Evolutionary conservation across 1,140 invertebrate species (phyloP), one percentile per base, ranked within the genome.

Genomic region (Drosophila pruinosa): DNA sequence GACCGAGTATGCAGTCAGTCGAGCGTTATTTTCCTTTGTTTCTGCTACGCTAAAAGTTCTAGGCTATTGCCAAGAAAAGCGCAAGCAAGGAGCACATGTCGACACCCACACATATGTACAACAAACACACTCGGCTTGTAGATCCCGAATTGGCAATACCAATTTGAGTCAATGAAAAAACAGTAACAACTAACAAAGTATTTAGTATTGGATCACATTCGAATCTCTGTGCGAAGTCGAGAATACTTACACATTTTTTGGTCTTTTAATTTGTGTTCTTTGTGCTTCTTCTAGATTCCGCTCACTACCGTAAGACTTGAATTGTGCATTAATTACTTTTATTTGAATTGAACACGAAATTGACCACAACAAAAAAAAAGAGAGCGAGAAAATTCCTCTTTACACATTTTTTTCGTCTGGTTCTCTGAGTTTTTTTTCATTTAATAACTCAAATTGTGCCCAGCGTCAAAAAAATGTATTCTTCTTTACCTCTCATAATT

Each of bases 231-330:
- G 38, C 15, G 38, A 15, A 14, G 7, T 8, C 26, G 26, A 24
- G 26, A n/a, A n/a, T 50, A 50, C 26, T 50, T 85, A 88, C 77
- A 38, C 59, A 34, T 43, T 72, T 78, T 82, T 86, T 81, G 64
- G 78, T 81, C 78, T 88, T 85, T 81, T 88, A 70, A 81, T 81
- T 77, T 82, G 45, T 86, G 82, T 86, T 86, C 78, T 86, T 86
- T 86, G 85, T 86, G 81, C 81, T 86, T 86, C 82, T 85, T 85
- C 81, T 86, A 86, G 81, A 86, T 86, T 81, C 82, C 69, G 72
- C 74, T 86, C 72, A 81, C 77, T 86, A 88, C 78, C 73, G 81
- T 86, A 86, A 86, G 81, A 79, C 65, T 81, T 88, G 62, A 88
- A 86, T 78, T 86, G 82, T 78, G 70, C 74, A 88, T 88, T 78